phyloP scores from a whole-genome alignment of 1,140 invertebrate species.

The Helicoverpa armigera region DNA sequence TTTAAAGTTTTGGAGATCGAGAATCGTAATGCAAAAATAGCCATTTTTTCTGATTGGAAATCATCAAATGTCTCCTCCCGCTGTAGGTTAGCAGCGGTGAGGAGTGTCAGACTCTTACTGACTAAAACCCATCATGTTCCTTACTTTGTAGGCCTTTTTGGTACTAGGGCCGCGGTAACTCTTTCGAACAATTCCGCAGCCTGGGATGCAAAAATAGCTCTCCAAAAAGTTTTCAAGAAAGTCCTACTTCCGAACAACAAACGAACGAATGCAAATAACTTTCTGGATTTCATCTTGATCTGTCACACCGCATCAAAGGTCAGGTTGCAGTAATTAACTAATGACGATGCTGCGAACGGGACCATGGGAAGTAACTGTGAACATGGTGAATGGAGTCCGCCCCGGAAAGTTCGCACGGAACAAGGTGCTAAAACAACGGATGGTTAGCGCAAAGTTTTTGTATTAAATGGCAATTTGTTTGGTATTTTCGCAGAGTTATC shows the following conservation, averaged over 20 bases:
- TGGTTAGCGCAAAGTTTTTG: constrained; percentile 23
- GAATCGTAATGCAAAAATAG: too few species aligned
- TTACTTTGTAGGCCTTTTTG: too few species aligned
- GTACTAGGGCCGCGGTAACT: too few species aligned
- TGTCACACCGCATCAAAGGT: constrained; percentile 64
- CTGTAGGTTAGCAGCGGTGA: too few species aligned
- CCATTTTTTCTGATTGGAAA: too few species aligned
- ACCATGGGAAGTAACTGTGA: constrained; percentile 76
- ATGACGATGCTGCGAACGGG: constrained; percentile 74
- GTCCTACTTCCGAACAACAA: neutral
- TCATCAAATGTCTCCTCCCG: too few species aligned
- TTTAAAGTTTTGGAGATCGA: too few species aligned
- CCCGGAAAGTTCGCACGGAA: constrained; percentile 67
- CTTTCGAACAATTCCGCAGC: too few species aligned
- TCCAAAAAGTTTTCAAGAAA: too few species aligned
- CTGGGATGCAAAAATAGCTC: too few species aligned
- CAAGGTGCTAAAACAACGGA: constrained; percentile 42
- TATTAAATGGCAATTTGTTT: constrained; percentile 39
- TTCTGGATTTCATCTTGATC: constrained; percentile 48
- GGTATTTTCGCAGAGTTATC: constrained; percentile 20
- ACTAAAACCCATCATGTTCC: too few species aligned
- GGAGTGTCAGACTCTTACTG: too few species aligned
- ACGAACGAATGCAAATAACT: constrained; percentile 17
- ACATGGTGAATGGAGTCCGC: constrained; percentile 55
- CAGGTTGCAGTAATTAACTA: constrained; percentile 69